Evolutionary conservation across 2,113 vertebrate genomes (phyloP), one percentile per base, ranked within the genome.

Genomic region (Loxodonta africana): DNA sequence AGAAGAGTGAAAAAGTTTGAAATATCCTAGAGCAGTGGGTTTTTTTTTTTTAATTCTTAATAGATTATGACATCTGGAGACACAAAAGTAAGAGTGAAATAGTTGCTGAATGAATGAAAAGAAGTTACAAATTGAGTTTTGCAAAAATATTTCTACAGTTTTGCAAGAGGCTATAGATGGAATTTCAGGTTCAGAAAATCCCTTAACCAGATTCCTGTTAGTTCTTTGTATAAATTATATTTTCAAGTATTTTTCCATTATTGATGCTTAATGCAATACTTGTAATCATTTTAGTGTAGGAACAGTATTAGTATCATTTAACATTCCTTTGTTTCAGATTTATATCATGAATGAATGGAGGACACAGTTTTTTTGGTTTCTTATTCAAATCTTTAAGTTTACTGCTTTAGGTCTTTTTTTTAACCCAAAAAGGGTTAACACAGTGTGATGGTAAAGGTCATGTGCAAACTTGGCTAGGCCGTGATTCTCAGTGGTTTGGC

Each of bases 81-180:
- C 83, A 87, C 1, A 83, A 90, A 86, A 86, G 11, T 23, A 88
- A 80, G 37, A 88, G 53, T 84, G 46, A 95, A 96, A 83, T 91
- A 25, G 76, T 57, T 94, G n/a, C 46, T 48, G 51, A 91, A 88
- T 57, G 41, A 91, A 85, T 71, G 20, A 84, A 95, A 88, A 88
- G 65, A 46, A 53, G 2, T 57, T 3, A 51, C 73, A 91, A 84
- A 91, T 48, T 82, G 57, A 91, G 53, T 91, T 97, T 96, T 91
- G 41, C 3, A 14, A 91, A 80, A 6, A 0, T 53, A 12, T 76
- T 84, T 46, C 44, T 44, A 62, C 14, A 91, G 1, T 60, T 88
- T 81, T 91, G 21, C 46, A 81, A 53, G 14, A 81, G 46, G 28
- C 21, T 96, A 9, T 82, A 62, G 60, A 23, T 26, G 4, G 71